Evolutionary conservation across 2,113 vertebrate species (phyloP), one percentile per base, ranked within the genome.

Genomic region (Cynopterus brachyotis): DNA sequence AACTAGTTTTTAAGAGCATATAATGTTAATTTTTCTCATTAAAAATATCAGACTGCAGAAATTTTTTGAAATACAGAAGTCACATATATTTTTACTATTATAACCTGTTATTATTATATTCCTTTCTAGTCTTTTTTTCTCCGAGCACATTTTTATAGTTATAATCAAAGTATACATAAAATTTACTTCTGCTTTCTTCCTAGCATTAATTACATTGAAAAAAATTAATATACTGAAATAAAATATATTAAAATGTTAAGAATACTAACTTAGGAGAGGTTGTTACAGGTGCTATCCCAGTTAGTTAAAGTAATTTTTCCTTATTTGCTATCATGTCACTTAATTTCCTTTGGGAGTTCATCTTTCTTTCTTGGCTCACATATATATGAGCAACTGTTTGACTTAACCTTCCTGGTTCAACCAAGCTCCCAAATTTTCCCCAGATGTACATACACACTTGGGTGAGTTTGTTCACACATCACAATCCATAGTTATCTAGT

Each of bases 21-120:
- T 72, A 66, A 84, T 73, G 53, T n/a, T 92, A 28, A 81, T 89
- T 91, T 87, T 79, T 92, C 82, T 89, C n/a, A 57, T 24, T 88
- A 73, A 95, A 83, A 94, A 64, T n/a, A 89, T 50, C 57, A 96
- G 30, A 40, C 75, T 30, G 15, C 15, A 94, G 12, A 88, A 24
- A 22, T 20, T 69, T 85, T 96, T 80, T 60, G 8, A 70, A 72
- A 28, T 24, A 78, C 13, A 83, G 1, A 87, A 88, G 62, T 78
- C 57, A 60, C 47, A 47, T 76, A 55, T 76, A 55, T 76, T 93
- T 90, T 87, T 69, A 83, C 20, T 89, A 75, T 30, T 9, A 69
- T 92, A 93, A 62, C 6, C 10, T 69, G n/a, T 75, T 76, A 62
- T 82, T 81, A 75, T 55, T 73, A 75, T 45, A 60, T 82, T 83